Percentiles rank a stretch among this genome's conserved stretches.
Evolutionary conservation across 2,888 invertebrate genomes (phyloP).

Genomic region (Apamea crenata): DNA sequence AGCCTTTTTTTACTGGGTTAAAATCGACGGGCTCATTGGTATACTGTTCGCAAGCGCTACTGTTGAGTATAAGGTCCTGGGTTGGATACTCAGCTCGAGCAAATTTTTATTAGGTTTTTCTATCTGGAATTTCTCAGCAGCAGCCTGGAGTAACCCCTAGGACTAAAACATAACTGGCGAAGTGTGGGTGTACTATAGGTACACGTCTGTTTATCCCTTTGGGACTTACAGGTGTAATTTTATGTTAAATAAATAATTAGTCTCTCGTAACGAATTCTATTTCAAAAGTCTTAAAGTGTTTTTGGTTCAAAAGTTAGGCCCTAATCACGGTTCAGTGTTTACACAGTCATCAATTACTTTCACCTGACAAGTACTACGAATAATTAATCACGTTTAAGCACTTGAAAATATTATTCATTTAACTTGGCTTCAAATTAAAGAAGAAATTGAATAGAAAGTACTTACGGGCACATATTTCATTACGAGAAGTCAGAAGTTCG

Average conservation of each 20-base stretch:
- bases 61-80: too few relatives aligned
- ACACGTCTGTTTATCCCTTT: not conserved
- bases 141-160: not conserved
- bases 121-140: not conserved
- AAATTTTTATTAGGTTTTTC: not conserved
- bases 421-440: not conserved
- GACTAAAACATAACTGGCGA: not conserved
- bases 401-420: not conserved
- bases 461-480: not conserved
- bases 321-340: conserved; percentile 25
- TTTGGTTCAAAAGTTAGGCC: conserved; percentile 16
- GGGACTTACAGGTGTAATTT: not conserved
- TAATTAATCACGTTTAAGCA: conserved; percentile 15
- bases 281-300: conserved; percentile 27
- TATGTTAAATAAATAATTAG: conserved; percentile 10
- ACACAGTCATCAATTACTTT: conserved; percentile 18
- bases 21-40: not conserved
- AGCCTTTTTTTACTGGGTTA: not conserved
- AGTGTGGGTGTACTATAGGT: not conserved
- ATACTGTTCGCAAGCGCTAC: not conserved
- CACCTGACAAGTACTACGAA: not conserved
- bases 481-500: not conserved
- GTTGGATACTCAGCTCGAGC: not conserved
- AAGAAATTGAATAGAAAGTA: not conserved
- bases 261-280: conserved; percentile 5